Conservation (phyloP, 2,113 vertebrate species). For the Boleophthalmus pectinirostris region DNA sequence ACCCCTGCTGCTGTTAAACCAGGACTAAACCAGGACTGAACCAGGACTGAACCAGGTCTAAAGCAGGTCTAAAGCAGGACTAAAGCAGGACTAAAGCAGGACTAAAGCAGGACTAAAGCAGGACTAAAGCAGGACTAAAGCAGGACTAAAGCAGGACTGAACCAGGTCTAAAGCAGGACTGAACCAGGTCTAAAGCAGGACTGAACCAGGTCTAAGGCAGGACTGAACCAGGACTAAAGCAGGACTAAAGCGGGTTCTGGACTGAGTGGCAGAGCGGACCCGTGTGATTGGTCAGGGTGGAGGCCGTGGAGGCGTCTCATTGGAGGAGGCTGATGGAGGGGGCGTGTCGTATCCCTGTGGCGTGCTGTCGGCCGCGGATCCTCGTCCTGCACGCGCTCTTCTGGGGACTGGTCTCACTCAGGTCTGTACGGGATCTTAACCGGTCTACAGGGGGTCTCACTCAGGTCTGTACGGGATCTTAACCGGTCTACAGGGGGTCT, state of each 20-base stretch:
- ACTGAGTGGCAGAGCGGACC: background rate
- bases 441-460: too few relatives aligned
- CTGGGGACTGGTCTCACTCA: slow-evolving; percentile 64
- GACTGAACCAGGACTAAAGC: background rate
- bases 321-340: slow-evolving; percentile 62
- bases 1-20: background rate
- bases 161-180: background rate
- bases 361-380: slow-evolving; percentile 61
- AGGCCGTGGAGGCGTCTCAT: slow-evolving; percentile 32
- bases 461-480: background rate
- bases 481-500: background rate
- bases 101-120: too few relatives aligned
- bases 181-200: background rate
- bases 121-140: background rate
- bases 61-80: too few relatives aligned
- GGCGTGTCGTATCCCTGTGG: slow-evolving; percentile 56
- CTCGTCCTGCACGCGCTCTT: slow-evolving; percentile 63
- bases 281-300: slow-evolving; percentile 20
- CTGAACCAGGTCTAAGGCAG: background rate
- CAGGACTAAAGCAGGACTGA: background rate
- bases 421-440: slow-evolving; percentile 32
- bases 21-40: too few relatives aligned
- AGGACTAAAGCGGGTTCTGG: background rate
- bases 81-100: too few relatives aligned
- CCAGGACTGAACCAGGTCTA: too few relatives aligned